These are phyloP conservation scores for Hafferia zeledoni DNA, from an alignment of 2,797 vertebrate genomes.

Conservation along the genomic window DNA sequence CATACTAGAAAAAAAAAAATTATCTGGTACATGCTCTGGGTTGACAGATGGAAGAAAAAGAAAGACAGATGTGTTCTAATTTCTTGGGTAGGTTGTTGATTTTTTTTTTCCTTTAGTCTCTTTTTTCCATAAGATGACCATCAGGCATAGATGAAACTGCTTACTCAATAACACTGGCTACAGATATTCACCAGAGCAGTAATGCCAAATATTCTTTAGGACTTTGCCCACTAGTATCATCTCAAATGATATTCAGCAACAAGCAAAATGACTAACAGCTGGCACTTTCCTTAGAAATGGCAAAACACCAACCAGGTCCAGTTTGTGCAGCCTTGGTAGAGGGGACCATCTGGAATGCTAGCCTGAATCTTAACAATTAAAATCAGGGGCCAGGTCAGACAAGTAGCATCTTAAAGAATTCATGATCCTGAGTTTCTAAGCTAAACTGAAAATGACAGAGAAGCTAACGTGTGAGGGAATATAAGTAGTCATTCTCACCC, in stretches of 20 bases:
- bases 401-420: conserved; percentile 45
- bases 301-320: neutral
- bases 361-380: conserved; percentile 45
- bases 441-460: conserved; percentile 64
- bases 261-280: conserved; percentile 45
- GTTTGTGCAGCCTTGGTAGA: neutral
- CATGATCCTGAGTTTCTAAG: conserved; percentile 54
- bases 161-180: neutral
- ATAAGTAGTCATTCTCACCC: neutral
- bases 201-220: conserved; percentile 39
- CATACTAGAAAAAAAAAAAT: neutral
- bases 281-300: conserved; percentile 12
- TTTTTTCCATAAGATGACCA: neutral
- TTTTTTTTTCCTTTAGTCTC: neutral
- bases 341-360: conserved; percentile 46
- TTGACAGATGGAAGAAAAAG: conserved; percentile 68
- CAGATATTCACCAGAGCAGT: conserved; percentile 1
- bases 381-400: conserved; percentile 47
- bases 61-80: conserved; percentile 67
- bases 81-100: neutral
- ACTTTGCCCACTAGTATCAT: conserved; percentile 13
- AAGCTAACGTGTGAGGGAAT: neutral
- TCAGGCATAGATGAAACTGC: conserved; percentile 7
- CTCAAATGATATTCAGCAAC: neutral
- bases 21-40: neutral